Base-by-base conservation (phyloP, 2,113 vertebrate species). In the Rhinopomastus cyanomelas region DNA sequence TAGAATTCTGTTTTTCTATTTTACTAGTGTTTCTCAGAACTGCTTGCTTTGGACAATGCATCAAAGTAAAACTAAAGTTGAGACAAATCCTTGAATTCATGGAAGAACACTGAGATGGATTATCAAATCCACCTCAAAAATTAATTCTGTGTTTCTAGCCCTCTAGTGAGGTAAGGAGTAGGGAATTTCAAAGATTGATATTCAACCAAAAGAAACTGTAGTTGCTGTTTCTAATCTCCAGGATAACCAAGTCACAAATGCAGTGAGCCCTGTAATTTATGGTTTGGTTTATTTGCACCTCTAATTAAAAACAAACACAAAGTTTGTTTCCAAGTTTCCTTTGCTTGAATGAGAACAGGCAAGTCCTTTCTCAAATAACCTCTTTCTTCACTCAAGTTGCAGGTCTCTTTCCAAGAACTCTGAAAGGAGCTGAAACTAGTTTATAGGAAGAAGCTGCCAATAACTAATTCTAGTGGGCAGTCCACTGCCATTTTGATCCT, bases 401-500 rank as follows among this genome's bases (percentile, higher is more conserved):
- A 84, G 49, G 10, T 59, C 22, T 67, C 51, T 81, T 66, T 87
- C 64, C 72, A n/a, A 81, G 53, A 73, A 37, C 72, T 81, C 48
- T 92, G 96, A 96, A 97, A 96, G 93, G 85, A 96, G 89, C 73
- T 83, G 84, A 94, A 76, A 71, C 90, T 96, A 95, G 96, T 88
- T 89, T 64, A 95, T 95, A 34, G 77, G 89, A 93, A 94, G 94
- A 96, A 81, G 71, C 73, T 96, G 80, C 94, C 53, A 80, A 96
- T 96, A 97, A 94, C 94, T 97, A 95, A 97, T 92, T 95, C 96
- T 96, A 97, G 91, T 94, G 96, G 92, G 96, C 97, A 96, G 94
- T 91, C 94, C 84, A 95, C 95, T 96, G 91, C 93, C 93, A 87
- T 96, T 96, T 96, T 93, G 88, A 48, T 89, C 87, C 84, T 95